Conservation (phyloP, 2,797 vertebrate species). For the Sebastiscus tertius region DNA sequence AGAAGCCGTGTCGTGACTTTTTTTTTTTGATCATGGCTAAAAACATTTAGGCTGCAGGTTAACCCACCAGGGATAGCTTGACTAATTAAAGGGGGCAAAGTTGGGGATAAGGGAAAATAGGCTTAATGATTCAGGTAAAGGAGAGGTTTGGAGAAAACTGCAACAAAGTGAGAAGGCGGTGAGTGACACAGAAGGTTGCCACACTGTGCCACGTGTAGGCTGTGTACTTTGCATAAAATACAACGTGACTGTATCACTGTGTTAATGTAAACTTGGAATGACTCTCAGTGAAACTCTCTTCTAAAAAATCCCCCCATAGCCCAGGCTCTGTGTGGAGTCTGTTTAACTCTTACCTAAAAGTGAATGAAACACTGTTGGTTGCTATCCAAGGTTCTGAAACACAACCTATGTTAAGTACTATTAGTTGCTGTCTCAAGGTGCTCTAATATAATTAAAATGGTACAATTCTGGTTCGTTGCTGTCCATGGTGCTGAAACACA, state of each 20-base stretch:
- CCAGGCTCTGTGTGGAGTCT: not conserved
- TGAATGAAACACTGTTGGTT: constrained; percentile 15
- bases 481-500: constrained; percentile 20
- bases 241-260: constrained; percentile 41
- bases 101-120: not conserved
- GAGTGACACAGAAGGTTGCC: constrained; percentile 36
- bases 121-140: not conserved
- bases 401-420: not conserved
- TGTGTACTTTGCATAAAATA: constrained; percentile 41
- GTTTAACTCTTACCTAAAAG: not conserved
- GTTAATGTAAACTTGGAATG: constrained; percentile 14
- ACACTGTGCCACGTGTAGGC: constrained; percentile 45
- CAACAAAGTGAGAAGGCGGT: constrained; percentile 36
- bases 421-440: constrained; percentile 31
- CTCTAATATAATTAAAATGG: not conserved
- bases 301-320: not conserved
- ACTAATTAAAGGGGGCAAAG: not conserved
- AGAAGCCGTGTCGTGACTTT: constrained; percentile 71
- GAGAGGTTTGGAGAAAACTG: not conserved
- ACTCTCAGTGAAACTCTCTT: not conserved
- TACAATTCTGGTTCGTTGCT: not conserved
- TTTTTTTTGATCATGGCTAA: constrained; percentile 36
- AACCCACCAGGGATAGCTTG: not conserved
- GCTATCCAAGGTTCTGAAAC: constrained; percentile 53
- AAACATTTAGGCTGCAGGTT: constrained; percentile 21